phyloP scores from a whole-genome alignment of 35 echinoderm and acorn worm genomes.

The Holothuria glaberrima region DNA sequence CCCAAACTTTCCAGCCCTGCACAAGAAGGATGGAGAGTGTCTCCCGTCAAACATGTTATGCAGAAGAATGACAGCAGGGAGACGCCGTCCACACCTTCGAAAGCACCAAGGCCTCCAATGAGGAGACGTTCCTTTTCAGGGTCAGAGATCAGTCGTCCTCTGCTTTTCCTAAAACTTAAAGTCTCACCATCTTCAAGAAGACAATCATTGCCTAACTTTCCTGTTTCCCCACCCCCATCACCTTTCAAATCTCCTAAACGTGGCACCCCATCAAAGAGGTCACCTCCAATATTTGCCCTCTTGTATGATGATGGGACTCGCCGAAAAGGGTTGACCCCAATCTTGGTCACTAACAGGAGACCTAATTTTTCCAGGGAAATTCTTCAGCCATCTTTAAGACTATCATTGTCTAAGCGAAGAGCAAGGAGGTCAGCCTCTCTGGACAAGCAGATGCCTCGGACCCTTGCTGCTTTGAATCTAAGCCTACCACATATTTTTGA shows the following conservation, averaged over 20 bases:
- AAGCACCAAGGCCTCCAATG: neutral
- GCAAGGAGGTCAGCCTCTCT: slow-evolving; percentile 19
- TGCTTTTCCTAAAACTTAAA: slow-evolving; percentile 43
- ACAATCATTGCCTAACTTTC: slow-evolving; percentile 46
- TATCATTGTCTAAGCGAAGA: slow-evolving; percentile 36
- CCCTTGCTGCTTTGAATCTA: slow-evolving; percentile 35
- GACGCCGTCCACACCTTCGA: neutral
- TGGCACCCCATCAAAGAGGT: slow-evolving; percentile 31
- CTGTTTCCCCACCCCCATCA: slow-evolving; percentile 44
- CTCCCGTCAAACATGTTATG: slow-evolving; percentile 66
- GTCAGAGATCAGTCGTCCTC: neutral
- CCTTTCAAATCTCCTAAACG: slow-evolving; percentile 56
- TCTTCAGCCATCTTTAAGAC: slow-evolving; percentile 32
- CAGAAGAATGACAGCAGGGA: neutral
- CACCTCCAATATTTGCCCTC: slow-evolving; percentile 51
- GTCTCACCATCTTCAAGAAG: slow-evolving; percentile 60
- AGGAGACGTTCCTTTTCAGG: slow-evolving; percentile 40
- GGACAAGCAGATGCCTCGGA: slow-evolving; percentile 17
- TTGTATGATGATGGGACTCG: slow-evolving; percentile 46
- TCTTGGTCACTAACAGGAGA: slow-evolving; percentile 50
- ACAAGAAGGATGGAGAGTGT: slow-evolving; percentile 58
- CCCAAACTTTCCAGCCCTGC: slow-evolving; percentile 80
- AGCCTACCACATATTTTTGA: slow-evolving; percentile 58
- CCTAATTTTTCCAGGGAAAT: slow-evolving; percentile 48
- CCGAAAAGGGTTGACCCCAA: slow-evolving; percentile 42